Percentiles rank a stretch among this genome's conserved stretches.
These are phyloP conservation scores for Hydrolagus affinis DNA, from an alignment of 2,113 vertebrate species.

Conservation along the genomic window DNA sequence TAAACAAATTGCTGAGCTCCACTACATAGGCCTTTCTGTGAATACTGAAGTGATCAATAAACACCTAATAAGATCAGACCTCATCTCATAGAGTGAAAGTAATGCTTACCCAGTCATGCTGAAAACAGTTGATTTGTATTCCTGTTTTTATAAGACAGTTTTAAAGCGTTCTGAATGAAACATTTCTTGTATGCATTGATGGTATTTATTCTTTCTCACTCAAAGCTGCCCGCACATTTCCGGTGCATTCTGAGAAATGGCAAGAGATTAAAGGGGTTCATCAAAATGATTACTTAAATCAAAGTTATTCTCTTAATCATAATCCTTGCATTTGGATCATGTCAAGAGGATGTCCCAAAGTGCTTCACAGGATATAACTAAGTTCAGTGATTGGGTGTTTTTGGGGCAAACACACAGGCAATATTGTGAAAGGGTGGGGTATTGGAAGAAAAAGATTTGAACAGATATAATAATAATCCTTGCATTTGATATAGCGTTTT, in stretches of 20 bases:
- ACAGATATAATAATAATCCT: too few species aligned
- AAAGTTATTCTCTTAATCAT: too few species aligned
- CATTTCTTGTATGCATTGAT: background rate
- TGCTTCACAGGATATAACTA: too few species aligned
- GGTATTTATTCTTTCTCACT: slow-evolving; percentile 9
- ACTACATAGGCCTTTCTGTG: background rate
- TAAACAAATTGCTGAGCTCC: slow-evolving; percentile 1
- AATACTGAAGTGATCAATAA: slow-evolving; percentile 10
- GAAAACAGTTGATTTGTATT: background rate
- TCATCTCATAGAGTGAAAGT: background rate
- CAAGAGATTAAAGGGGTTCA: background rate
- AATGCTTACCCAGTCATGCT: background rate
- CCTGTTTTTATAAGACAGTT: slow-evolving; percentile 1
- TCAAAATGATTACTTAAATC: too few species aligned
- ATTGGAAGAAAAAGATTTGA: too few species aligned
- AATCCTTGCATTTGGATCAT: too few species aligned
- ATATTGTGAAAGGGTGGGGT: too few species aligned
- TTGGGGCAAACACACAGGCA: too few species aligned
- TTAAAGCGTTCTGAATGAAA: slow-evolving; percentile 15
- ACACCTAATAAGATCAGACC: background rate
- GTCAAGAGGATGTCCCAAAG: too few species aligned
- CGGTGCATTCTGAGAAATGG: background rate
- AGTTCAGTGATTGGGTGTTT: too few species aligned
- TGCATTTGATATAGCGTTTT: too few species aligned
- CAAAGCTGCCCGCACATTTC: background rate